Conservation (phyloP, 2,888 invertebrate species). For the Caenorhabditis parvicauda region DNA sequence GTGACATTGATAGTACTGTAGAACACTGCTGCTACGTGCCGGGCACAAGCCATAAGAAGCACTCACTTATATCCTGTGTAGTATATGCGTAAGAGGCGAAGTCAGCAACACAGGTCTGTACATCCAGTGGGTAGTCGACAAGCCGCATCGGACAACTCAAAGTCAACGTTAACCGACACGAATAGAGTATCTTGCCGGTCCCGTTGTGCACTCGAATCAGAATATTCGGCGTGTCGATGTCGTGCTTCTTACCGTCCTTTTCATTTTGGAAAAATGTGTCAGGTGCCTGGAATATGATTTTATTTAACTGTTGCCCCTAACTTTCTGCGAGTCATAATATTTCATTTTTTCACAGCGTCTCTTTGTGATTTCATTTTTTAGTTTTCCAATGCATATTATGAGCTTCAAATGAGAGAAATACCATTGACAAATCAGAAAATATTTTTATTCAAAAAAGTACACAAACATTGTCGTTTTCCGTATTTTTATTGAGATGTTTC, state of each 20-base stretch:
- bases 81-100: constrained; percentile 99
- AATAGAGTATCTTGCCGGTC: constrained; percentile 89
- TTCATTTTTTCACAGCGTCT: no score
- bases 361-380: no score
- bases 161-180: constrained; percentile 90
- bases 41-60: no score
- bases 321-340: no score
- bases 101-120: constrained; percentile 76
- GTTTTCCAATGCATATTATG: no score
- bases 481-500: no score
- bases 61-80: constrained; percentile 78
- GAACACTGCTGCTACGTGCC: no score
- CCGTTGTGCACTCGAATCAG: constrained; percentile 83
- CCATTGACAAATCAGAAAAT: no score
- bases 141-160: constrained; percentile 91
- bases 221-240: constrained; percentile 70
- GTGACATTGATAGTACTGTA: no score
- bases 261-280: constrained; percentile 72
- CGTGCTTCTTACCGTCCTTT: constrained; percentile 81
- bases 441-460: no score
- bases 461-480: no score
- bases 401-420: no score
- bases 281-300: constrained; percentile 23
- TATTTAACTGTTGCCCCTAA: background rate
- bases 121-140: constrained; percentile 80